phyloP scores from a whole-genome alignment of 2,888 invertebrate species.

The Drosophila neutralis region DNA sequence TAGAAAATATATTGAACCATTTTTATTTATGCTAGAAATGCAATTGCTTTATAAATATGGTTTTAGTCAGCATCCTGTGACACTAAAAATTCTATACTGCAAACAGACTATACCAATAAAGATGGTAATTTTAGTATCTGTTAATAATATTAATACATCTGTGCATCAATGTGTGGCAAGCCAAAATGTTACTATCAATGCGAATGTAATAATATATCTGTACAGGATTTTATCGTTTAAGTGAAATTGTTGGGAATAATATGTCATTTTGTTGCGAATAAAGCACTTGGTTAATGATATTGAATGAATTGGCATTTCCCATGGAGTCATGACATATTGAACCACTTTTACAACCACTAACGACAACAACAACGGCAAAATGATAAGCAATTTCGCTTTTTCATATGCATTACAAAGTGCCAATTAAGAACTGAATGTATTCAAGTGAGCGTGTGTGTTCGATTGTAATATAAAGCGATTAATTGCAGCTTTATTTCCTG shows the following conservation, averaged over 20 bases:
- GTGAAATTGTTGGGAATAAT: slow-evolving; percentile 4
- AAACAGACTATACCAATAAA: not conserved
- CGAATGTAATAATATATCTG: not conserved
- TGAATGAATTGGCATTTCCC: slow-evolving; percentile 16
- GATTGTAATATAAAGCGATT: slow-evolving; percentile 55
- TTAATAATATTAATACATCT: not conserved
- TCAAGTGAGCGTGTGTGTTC: slow-evolving; percentile 23
- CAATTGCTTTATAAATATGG: not conserved
- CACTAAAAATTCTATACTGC: not conserved
- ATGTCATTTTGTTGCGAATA: slow-evolving; percentile 23
- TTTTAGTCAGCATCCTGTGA: not conserved
- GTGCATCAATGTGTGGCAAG: not conserved
- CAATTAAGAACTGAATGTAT: slow-evolving; percentile 10
- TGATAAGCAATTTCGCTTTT: slow-evolving; percentile 42
- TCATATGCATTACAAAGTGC: slow-evolving; percentile 31
- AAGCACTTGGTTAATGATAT: slow-evolving; percentile 38
- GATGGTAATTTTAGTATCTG: not conserved
- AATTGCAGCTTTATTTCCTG: slow-evolving; percentile 66
- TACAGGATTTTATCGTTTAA: not conserved
- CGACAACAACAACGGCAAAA: slow-evolving; percentile 11
- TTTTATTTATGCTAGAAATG: not conserved
- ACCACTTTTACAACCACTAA: slow-evolving; percentile 23
- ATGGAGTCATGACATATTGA: slow-evolving; percentile 15
- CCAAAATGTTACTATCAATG: not conserved
- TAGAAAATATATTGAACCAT: not conserved